phyloP scores from a whole-genome alignment of 2,113 vertebrate species.

The Damaliscus lunatus region DNA sequence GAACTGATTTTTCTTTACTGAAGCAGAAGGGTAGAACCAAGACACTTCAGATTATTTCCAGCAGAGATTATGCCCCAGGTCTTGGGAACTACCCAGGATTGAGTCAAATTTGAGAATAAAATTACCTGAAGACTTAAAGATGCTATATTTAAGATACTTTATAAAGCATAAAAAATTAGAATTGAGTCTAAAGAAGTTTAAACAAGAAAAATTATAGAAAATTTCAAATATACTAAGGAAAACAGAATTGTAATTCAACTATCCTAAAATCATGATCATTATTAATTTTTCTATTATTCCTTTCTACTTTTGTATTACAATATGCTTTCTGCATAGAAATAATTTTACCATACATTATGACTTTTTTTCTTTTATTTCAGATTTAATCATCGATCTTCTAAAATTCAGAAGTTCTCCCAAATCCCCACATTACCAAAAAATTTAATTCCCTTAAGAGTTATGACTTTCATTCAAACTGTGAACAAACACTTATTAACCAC shows the following conservation, averaged over 20 bases:
- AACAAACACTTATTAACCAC: neutral
- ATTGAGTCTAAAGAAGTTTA: constrained; percentile 6
- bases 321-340: neutral
- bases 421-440: neutral
- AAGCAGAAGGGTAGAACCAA: neutral
- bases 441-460: constrained; percentile 2
- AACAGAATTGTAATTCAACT: neutral
- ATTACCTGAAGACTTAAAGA: neutral
- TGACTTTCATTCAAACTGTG: neutral
- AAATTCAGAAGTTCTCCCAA: neutral
- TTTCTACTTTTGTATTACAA: neutral
- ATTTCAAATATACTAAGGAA: neutral
- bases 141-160: neutral
- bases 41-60: neutral
- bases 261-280: neutral
- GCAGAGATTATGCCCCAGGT: neutral
- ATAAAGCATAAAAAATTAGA: neutral
- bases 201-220: constrained; percentile 2
- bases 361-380: neutral
- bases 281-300: neutral
- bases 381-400: neutral
- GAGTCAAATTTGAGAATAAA: neutral
- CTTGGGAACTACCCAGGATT: neutral
- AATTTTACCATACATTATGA: neutral
- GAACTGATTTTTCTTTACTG: neutral